Conservation (phyloP, 1,140 invertebrate genomes). For the Rhizoglyphus robini region DNA sequence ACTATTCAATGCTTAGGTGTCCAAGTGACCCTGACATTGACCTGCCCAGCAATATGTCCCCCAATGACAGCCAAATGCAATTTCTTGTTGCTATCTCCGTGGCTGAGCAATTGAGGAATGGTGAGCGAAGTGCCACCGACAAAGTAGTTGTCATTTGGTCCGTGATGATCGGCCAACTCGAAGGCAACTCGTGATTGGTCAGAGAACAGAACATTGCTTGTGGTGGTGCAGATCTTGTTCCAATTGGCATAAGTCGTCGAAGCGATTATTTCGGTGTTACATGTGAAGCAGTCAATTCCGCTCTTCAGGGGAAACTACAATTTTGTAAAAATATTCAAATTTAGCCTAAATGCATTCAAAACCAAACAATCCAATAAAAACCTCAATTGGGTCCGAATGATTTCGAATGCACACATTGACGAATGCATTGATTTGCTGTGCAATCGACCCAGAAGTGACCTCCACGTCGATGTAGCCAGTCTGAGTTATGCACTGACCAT, state of each 20-base stretch:
- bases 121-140: conserved; percentile 17
- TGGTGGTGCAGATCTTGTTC: conserved; percentile 6
- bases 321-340: too few species aligned
- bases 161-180: background rate
- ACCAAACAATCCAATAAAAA: too few species aligned
- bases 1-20: conserved; percentile 4
- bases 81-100: conserved; percentile 11
- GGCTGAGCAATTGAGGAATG: conserved; percentile 1
- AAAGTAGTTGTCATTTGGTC: background rate
- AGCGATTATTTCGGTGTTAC: background rate
- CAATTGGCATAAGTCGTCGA: background rate
- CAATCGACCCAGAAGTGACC: background rate
- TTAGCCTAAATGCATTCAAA: background rate
- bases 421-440: background rate
- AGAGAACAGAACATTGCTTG: background rate
- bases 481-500: background rate
- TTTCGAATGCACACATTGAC: background rate
- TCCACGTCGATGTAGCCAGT: background rate
- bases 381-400: background rate
- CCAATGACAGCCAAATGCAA: conserved; percentile 5
- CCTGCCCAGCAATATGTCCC: background rate
- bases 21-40: background rate
- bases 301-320: background rate
- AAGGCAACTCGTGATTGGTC: background rate
- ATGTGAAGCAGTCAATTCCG: background rate